Evolutionary conservation across 1,140 invertebrate genomes (phyloP).

Genomic region (Centruroides sculpturatus): DNA sequence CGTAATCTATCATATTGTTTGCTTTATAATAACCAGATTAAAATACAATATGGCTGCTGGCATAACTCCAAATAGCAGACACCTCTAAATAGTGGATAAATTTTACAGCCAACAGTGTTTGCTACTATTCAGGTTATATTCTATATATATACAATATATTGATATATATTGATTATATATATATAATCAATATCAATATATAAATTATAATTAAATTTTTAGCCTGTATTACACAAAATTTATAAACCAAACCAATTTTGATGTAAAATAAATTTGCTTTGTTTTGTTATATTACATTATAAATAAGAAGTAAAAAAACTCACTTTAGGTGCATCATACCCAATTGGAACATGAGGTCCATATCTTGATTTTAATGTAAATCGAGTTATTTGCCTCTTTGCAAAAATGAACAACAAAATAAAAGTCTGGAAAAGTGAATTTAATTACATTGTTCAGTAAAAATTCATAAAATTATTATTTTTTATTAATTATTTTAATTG

Average conservation of each 20-base stretch:
- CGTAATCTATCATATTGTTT: too few relatives aligned
- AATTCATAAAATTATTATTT: not conserved
- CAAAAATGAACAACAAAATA: conserved; percentile 75
- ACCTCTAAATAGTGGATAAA: too few relatives aligned
- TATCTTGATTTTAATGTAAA: conserved; percentile 67
- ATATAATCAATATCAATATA: too few relatives aligned
- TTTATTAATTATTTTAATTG: not conserved
- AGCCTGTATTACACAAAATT: not conserved
- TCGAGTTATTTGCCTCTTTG: conserved; percentile 79
- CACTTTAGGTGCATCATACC: conserved; percentile 71
- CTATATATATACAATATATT: too few relatives aligned
- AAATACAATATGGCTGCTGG: too few relatives aligned
- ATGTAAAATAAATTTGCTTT: not conserved
- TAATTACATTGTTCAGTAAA: conserved; percentile 42
- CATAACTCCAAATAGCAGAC: too few relatives aligned
- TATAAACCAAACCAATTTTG: conserved; percentile 4
- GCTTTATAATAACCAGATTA: too few relatives aligned
- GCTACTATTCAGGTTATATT: too few relatives aligned
- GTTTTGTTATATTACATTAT: not conserved
- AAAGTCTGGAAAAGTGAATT: conserved; percentile 60
- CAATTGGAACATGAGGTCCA: conserved; percentile 71
- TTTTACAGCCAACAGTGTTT: too few relatives aligned
- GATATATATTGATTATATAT: too few relatives aligned
- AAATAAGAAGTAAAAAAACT: conserved; percentile 15
- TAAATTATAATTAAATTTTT: too few relatives aligned